Conservation (phyloP, 2,113 vertebrate species). For the Tragelaphus buxtoni region DNA sequence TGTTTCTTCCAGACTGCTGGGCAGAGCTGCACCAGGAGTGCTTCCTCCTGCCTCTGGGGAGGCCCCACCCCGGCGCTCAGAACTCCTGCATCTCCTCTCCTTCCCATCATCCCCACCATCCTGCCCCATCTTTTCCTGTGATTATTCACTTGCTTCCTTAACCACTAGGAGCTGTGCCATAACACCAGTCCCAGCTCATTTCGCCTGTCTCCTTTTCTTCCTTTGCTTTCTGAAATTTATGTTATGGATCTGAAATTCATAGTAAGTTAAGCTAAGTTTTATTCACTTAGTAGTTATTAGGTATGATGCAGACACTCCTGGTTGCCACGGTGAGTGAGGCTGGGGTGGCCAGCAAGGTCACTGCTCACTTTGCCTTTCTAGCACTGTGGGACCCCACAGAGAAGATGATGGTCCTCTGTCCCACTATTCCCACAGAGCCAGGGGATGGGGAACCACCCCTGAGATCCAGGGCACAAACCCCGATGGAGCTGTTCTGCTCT, state of each 20-base stretch:
- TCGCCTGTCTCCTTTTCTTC: background rate
- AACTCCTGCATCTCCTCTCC: background rate
- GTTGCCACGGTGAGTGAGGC: too few relatives aligned
- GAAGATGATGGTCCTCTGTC: accelerated
- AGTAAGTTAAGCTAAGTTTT: background rate
- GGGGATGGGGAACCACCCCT: accelerated
- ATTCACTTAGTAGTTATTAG: background rate
- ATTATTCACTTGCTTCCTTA: background rate
- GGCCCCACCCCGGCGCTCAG: too few relatives aligned
- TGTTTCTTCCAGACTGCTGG: background rate
- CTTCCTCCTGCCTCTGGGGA: background rate
- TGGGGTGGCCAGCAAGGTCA: too few relatives aligned
- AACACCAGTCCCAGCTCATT: background rate
- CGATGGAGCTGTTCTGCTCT: accelerated
- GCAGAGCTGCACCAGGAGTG: background rate
- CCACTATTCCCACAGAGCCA: background rate
- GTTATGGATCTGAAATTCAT: background rate
- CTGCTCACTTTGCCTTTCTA: background rate
- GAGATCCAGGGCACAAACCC: background rate
- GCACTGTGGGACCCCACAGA: background rate
- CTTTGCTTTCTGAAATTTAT: background rate
- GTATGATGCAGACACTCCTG: background rate
- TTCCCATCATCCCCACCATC: background rate
- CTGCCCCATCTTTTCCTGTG: too few relatives aligned
- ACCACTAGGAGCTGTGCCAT: background rate